Evolutionary conservation across 2,797 vertebrate species (phyloP).

Genomic region (Micrastur ruficollis): DNA sequence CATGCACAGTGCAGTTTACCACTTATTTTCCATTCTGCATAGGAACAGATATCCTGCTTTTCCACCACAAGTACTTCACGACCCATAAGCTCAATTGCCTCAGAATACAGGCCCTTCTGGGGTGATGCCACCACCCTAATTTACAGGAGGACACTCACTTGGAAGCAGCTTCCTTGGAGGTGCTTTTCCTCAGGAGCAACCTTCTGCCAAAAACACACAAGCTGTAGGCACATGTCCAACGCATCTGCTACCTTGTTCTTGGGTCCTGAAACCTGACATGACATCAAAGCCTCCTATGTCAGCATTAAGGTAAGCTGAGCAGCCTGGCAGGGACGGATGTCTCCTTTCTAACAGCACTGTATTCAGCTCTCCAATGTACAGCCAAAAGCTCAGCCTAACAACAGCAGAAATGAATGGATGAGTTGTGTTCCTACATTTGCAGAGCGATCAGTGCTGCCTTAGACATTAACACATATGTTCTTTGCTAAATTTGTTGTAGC

Average conservation of each 20-base stretch:
- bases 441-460: accelerated
- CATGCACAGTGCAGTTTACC: neutral
- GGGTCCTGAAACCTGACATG: neutral
- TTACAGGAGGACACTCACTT: neutral
- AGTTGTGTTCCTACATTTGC: neutral
- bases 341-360: neutral
- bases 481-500: neutral
- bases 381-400: neutral
- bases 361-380: neutral
- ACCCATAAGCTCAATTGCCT: neutral
- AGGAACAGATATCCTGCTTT: neutral
- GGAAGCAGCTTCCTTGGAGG: neutral
- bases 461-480: neutral
- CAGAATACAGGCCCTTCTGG: neutral
- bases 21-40: neutral
- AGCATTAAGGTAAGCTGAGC: neutral
- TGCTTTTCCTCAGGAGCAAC: neutral
- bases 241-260: neutral
- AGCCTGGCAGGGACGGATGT: neutral
- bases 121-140: neutral
- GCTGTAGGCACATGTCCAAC: neutral
- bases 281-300: neutral
- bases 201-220: accelerated
- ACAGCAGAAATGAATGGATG: neutral
- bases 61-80: neutral